Conservation (phyloP, 2,113 vertebrate species). For the Pelvicachromis taeniatus region DNA sequence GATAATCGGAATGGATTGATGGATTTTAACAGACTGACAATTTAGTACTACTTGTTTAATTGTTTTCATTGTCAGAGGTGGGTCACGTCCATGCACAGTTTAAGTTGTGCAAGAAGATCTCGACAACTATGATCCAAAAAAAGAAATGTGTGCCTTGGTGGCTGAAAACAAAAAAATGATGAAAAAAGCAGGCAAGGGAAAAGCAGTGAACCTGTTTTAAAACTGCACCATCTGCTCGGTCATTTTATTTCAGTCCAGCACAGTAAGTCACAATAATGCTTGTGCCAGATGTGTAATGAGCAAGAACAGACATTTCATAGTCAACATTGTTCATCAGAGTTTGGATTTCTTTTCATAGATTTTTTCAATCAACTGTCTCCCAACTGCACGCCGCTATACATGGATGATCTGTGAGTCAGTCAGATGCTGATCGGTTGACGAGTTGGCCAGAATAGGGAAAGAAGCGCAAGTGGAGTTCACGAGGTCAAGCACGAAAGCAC, state of each 20-base stretch:
- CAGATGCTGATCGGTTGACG: neutral
- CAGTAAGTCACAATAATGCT: neutral
- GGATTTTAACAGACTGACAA: neutral
- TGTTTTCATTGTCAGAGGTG: neutral
- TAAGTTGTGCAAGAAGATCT: no score
- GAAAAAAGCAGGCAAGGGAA: no score
- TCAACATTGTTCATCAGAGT: fast-evolving
- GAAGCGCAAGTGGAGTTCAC: neutral
- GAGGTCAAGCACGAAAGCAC: neutral
- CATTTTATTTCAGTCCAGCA: neutral
- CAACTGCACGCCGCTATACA: neutral
- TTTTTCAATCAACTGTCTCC: fast-evolving
- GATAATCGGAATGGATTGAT: fast-evolving
- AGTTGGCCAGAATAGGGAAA: neutral
- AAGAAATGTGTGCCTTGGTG: no score
- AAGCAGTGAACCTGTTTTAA: neutral
- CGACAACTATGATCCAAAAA: no score
- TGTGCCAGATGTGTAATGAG: neutral
- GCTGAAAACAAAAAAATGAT: neutral
- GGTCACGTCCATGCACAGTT: fast-evolving
- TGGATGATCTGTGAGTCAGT: fast-evolving
- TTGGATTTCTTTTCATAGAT: neutral
- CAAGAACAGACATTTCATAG: neutral
- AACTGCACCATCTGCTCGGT: neutral
- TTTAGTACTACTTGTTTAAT: neutral